Evolutionary conservation across 2,113 vertebrate species (phyloP), one percentile per base, ranked within the genome.

Genomic region (Prionailurus viverrinus): DNA sequence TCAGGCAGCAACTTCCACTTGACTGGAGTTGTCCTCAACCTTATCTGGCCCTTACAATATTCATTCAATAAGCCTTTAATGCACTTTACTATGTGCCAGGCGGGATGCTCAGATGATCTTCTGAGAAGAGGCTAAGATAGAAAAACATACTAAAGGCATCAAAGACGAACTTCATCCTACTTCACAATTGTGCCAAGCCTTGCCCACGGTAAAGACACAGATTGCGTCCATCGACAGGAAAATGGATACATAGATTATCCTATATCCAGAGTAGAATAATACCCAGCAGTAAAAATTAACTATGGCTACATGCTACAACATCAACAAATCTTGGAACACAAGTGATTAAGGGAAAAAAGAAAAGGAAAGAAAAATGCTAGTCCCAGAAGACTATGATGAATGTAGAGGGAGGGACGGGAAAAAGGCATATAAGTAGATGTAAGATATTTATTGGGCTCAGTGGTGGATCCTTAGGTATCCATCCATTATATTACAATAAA

Each of bases 11-110:
- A 39, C 61, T 83, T 71, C 31, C 87, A 48, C 58, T 58, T 19
- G 82, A 85, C 33, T 45, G 14, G 16, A 91, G 9, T 12, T 65
- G 78, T 63, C 94, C 69, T 92, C 33, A 29, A 51, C 53, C 80
- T 93, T 58, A 33, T 61, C 74, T 79, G 66, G 85, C 93, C 86
- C 85, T 87, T 87, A 63, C 36, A 87, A 61, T 33, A 82, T 66
- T 39, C 31, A 2, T 29, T 90, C 71, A 63, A 21, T 58, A 83
- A 51, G 29, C 73, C 36, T 89, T 48, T 58, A 36, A 3, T 65
- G 14, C 63, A 23, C 36, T 76, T 25, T 3, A 51, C 27, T 1
- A 3, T 27, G 16, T 81, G 55, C 91, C 23, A 53, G 69, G 31
- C 19, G 55, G 33, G 31, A 23, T 7, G 21, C 68, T 36, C 61